A percentile compares a stretch with the other conserved stretches of the same genome.
phyloP scores from a whole-genome alignment of 2,888 invertebrate genomes.

The Erebia epiphron region DNA sequence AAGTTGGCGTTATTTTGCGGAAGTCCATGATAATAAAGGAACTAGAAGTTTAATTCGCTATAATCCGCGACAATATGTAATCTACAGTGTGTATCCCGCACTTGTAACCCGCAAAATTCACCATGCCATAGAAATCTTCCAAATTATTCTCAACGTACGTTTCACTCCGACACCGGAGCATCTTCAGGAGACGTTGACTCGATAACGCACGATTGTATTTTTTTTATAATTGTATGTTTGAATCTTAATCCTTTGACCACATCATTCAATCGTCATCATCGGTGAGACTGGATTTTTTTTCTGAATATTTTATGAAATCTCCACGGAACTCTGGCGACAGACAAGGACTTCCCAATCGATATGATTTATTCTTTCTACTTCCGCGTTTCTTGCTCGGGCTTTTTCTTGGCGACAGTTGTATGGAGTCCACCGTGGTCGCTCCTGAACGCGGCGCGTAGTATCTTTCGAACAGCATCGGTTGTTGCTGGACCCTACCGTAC shows the following conservation, averaged over 20 bases:
- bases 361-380: conserved; percentile 48
- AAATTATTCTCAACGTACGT: too few relatives aligned
- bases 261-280: conserved; percentile 50
- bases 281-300: conserved; percentile 44
- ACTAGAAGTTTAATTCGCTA: too few relatives aligned
- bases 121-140: too few relatives aligned
- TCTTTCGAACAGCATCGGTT: conserved; percentile 87
- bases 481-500: conserved; percentile 86
- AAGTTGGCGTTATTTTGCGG: too few relatives aligned
- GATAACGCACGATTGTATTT: too few relatives aligned
- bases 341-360: conserved; percentile 57
- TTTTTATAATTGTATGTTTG: too few relatives aligned
- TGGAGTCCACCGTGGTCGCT: conserved; percentile 57
- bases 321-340: conserved; percentile 66
- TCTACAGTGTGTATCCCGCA: too few relatives aligned
- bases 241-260: conserved; percentile 40
- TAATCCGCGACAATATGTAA: too few relatives aligned
- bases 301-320: conserved; percentile 61
- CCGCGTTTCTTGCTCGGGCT: conserved; percentile 54
- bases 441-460: conserved; percentile 83
- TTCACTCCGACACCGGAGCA: too few relatives aligned
- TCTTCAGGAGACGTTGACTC: too few relatives aligned
- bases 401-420: conserved; percentile 70
- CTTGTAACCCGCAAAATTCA: too few relatives aligned
- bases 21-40: too few relatives aligned